These are phyloP conservation scores for Cyanocitta stelleri DNA, from an alignment of 2,113 vertebrate species.

Conservation along the genomic window DNA sequence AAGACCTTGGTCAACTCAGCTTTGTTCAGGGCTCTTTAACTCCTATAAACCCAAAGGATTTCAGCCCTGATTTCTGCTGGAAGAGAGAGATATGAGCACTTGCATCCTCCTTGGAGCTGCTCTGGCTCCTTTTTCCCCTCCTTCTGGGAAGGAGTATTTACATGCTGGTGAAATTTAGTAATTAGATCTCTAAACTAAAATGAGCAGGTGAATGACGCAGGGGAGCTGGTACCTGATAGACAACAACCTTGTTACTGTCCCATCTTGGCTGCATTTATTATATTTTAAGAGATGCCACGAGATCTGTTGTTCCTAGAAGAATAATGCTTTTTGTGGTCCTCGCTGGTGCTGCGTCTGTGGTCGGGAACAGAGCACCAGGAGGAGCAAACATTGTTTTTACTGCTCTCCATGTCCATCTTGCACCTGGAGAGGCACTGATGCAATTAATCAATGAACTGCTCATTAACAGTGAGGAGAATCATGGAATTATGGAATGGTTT, in stretches of 20 bases:
- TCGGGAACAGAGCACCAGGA: not conserved
- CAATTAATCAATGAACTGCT: not conserved
- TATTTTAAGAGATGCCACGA: not conserved
- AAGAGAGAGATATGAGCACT: not conserved
- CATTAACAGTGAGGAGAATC: not conserved
- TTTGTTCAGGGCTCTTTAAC: not conserved
- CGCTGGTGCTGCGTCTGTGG: rapidly evolving
- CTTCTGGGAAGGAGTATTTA: not conserved
- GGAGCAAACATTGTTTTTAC: not conserved
- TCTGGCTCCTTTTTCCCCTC: not conserved
- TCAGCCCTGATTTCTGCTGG: not conserved
- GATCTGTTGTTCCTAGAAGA: not conserved
- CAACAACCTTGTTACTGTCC: not conserved
- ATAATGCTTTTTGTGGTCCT: not conserved
- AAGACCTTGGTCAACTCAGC: not conserved
- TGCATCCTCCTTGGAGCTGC: not conserved
- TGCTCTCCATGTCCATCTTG: not conserved
- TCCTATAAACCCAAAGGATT: not conserved
- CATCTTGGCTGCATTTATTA: not conserved
- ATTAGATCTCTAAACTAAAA: not conserved
- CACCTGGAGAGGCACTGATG: not conserved
- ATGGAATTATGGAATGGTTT: not conserved
- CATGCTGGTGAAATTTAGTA: not conserved
- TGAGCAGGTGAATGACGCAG: not conserved
- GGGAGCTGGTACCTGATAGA: not conserved